Conservation (phyloP, 2,113 vertebrate genomes). For the Rostratula benghalensis region DNA sequence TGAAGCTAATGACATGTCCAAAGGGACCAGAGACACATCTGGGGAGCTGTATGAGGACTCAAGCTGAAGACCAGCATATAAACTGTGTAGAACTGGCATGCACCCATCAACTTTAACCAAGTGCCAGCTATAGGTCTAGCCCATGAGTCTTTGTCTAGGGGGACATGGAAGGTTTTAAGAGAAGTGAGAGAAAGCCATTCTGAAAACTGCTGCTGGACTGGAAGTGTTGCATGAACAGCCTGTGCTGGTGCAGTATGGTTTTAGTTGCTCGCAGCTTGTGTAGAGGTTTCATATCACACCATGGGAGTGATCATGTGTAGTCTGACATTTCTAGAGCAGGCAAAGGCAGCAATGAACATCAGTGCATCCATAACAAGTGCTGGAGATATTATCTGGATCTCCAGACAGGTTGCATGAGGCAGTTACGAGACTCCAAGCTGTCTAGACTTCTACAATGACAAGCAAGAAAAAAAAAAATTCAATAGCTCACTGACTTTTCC, state of each 20-base stretch:
- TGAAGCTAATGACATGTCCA: not conserved
- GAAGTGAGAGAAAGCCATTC: not conserved
- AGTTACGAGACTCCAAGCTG: not conserved
- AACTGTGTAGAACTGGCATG: not conserved
- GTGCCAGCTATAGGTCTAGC: not conserved
- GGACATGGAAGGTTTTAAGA: not conserved
- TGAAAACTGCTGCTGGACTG: not conserved
- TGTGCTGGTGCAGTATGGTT: not conserved
- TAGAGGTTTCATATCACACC: not conserved
- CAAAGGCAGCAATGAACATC: not conserved
- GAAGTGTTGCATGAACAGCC: not conserved
- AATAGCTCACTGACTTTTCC: not conserved
- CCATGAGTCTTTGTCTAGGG: not conserved
- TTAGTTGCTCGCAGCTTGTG: not conserved
- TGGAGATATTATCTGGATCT: not conserved
- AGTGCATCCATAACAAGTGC: not conserved
- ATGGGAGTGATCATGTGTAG: rapidly evolving
- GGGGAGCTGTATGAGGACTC: not conserved
- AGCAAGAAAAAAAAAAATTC: not conserved
- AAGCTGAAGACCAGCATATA: not conserved
- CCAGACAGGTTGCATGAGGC: not conserved
- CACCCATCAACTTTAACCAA: not conserved
- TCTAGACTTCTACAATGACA: not conserved
- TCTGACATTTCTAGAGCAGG: not conserved
- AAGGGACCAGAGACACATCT: not conserved